Evolutionary conservation across 2,113 vertebrate genomes (phyloP).

Genomic region (Acrocephalus kingi): DNA sequence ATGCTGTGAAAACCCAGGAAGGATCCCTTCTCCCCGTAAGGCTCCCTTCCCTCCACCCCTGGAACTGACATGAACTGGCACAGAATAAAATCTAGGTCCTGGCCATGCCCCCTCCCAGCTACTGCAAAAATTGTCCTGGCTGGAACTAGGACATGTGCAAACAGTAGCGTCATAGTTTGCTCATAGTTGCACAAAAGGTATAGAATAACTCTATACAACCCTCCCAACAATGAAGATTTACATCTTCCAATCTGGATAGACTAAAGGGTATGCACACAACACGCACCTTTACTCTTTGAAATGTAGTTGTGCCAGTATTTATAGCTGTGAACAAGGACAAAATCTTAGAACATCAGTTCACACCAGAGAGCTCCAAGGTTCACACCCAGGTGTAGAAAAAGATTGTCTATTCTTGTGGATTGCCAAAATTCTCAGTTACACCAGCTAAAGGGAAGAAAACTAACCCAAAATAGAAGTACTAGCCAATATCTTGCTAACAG

Average conservation of each 20-base stretch:
- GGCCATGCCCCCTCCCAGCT: background rate
- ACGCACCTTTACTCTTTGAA: background rate
- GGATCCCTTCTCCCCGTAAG: background rate
- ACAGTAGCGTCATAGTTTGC: background rate
- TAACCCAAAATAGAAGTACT: background rate
- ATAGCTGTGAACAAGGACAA: background rate
- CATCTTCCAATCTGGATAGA: background rate
- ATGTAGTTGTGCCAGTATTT: background rate
- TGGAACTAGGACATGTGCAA: background rate
- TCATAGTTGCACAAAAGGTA: background rate
- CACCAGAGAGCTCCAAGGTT: background rate
- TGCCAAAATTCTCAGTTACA: background rate
- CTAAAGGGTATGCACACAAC: background rate
- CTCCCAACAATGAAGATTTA: background rate
- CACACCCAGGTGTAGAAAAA: background rate
- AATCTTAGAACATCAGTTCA: background rate
- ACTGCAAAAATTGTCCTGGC: background rate
- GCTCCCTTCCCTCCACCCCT: background rate
- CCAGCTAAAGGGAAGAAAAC: background rate
- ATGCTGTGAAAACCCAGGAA: fast-evolving
- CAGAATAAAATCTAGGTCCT: background rate
- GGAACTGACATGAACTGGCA: background rate
- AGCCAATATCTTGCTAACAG: background rate
- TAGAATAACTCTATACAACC: background rate
- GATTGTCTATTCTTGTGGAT: background rate